Evolutionary conservation across 2,888 invertebrate species (phyloP), one percentile per base, ranked within the genome.

Genomic region (Teleogryllus oceanicus): DNA sequence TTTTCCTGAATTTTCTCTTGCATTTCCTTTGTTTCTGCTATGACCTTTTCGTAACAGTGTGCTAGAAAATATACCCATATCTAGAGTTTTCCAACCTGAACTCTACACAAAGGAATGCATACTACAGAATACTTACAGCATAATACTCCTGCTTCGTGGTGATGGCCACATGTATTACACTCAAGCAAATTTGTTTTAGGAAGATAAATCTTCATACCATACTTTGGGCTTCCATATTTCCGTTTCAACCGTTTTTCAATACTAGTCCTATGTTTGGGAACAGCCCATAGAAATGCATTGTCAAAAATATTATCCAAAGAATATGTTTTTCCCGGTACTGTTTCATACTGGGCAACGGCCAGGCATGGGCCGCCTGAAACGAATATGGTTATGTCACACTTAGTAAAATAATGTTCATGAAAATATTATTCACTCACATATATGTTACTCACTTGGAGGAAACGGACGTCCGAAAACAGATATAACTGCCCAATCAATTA

Each of bases 161-260:
- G 91, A 86, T 94, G 92, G 1, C 98, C 98, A 88, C 98, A 98
- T 77, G 91, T 91, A 82, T 91, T 88, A 85, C 98, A 98, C 0
- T 91, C 90, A 82, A 92, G 88, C 50, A 98, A 88, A 86, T 94
- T 92, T 5, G 88, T 92, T 86, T 94, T 95, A 0, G 94, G 92
- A 49, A 89, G 88, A 18, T 94, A 85, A 82, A 92, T 90, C 87
- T 96, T 95, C 89, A 90, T 91, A 16, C 90, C 87, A 85, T 92
- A 92, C 0, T 92, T 88, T 0, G 92, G 91, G 75, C 85, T 83
- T 0, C 96, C 96, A 87, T 90, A 96, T 87, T 92, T 94, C 77
- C 96, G 89, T 76, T 90, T 92, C 83, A 89, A 87, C 81, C 95
- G 89, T 85, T 88, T 93, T 85, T 97, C 97, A 76, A 95, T 83